Evolutionary conservation across 2,888 invertebrate genomes (phyloP), one percentile per base, ranked within the genome.

Genomic region (Calliphora vomitoria): DNA sequence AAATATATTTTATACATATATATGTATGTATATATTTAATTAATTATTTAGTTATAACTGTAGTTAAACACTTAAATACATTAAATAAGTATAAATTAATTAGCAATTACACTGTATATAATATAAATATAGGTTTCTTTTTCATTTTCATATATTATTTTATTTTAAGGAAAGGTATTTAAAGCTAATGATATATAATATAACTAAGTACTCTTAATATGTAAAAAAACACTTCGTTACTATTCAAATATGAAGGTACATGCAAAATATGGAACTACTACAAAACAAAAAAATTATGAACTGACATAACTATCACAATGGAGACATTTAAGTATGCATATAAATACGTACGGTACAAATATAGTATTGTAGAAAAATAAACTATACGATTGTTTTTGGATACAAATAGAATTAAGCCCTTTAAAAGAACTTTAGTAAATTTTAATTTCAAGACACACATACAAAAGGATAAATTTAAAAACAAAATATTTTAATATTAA

Each of bases 141-240:
- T 88, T 87, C 82, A 69, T 89, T 90, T 81, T 84, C 6, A 35
- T 35, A 35, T 87, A 72, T 88, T 69, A 6, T 44, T 15, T 25
- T 47, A 25, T n/a, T n/a, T n/a, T n/a, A 62, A 53, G 20, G 20
- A 60, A 78, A 71, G 31, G 11, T 64, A 72, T 44, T 78, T 76
- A 82, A 80, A 76, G 60, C 81, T 85, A 82, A 81, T 74, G 41
- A 75, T 82, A 60, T 82, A 64, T 18, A 80, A 25, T 79, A 53
- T 74, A 74, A 35, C 35, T 35, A 35, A 35, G 4, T 10, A 15
- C 20, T n/a, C 18, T 38, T 55, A 15, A 71, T 35, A 55, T 5
- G 31, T 72, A 55, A 47, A 62, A 75, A 15, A 58, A 47, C 5
- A 47, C n/a, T n/a, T n/a, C n/a, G 6, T 58, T 41, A 15, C 5